Conservation (phyloP, 1,140 invertebrate genomes). For the Steinernema feltiae region DNA sequence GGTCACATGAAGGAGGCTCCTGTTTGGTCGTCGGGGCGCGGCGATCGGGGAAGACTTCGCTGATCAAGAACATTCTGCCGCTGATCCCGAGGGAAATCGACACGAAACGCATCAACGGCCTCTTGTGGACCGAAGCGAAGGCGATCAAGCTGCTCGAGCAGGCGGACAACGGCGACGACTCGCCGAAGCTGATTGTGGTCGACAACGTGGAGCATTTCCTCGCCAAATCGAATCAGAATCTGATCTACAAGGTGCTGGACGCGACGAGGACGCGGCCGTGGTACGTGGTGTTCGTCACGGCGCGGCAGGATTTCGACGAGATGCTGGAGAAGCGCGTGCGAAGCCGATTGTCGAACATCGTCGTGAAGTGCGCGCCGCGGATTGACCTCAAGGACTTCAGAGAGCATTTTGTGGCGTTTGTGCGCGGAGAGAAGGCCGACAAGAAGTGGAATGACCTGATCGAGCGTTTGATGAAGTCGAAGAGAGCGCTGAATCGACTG, state of each 20-base stretch:
- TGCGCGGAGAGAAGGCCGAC: neutral
- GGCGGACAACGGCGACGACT: neutral
- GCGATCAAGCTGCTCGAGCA: neutral
- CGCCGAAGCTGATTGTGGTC: neutral
- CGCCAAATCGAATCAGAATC: neutral
- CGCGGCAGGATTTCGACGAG: neutral
- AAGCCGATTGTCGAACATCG: neutral
- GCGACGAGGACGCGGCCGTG: neutral
- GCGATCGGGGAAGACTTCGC: neutral
- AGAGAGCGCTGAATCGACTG: neutral
- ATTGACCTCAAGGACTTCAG: neutral
- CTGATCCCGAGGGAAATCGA: neutral
- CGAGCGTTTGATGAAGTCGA: neutral
- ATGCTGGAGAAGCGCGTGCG: slow-evolving; percentile 7
- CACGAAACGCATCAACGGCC: slow-evolving; percentile 1
- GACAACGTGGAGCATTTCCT: neutral
- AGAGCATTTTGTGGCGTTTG: neutral
- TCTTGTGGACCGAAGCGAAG: neutral
- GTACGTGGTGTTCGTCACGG: neutral
- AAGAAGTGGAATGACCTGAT: neutral
- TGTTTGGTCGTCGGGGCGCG: neutral
- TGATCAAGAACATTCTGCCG: neutral
- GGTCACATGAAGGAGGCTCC: neutral
- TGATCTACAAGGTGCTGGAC: neutral
- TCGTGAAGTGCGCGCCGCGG: neutral